Evolutionary conservation across 2,888 invertebrate species (phyloP).

Genomic region (Petrophora chlorosata): DNA sequence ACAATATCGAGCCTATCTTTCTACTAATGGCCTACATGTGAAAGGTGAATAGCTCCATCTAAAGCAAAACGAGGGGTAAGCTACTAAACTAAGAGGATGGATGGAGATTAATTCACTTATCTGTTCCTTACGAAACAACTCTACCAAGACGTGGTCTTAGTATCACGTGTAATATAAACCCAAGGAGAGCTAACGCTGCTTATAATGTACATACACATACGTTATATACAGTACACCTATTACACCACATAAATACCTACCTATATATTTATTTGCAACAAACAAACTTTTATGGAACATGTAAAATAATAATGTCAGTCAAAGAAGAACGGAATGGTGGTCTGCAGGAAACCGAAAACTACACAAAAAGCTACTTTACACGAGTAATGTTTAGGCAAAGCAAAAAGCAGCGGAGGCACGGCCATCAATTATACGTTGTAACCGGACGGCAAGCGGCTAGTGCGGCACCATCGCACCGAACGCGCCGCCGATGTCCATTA

Average conservation of each 20-base stretch:
- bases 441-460: conserved; percentile 28
- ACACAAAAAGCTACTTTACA: conserved; percentile 36
- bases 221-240: too few species aligned
- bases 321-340: conserved; percentile 17
- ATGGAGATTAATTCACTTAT: conserved; percentile 58
- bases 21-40: conserved; percentile 77
- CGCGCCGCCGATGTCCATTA: conserved; percentile 70
- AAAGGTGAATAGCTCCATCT: conserved; percentile 75
- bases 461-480: conserved; percentile 39
- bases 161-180: too few species aligned
- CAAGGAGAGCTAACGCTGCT: not conserved
- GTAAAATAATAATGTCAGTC: conserved; percentile 8
- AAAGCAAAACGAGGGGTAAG: conserved; percentile 60
- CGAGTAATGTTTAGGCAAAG: conserved; percentile 48
- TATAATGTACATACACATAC: too few species aligned
- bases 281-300: not conserved
- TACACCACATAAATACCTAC: not conserved
- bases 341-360: conserved; percentile 29
- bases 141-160: conserved; percentile 8
- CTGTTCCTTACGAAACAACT: conserved; percentile 27
- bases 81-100: conserved; percentile 54
- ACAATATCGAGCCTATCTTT: conserved; percentile 75
- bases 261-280: too few species aligned
- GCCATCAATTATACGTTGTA: conserved; percentile 55
- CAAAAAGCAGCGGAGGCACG: conserved; percentile 47